Base-by-base conservation (phyloP, 2,797 vertebrate genomes). In the Clamator glandarius region DNA sequence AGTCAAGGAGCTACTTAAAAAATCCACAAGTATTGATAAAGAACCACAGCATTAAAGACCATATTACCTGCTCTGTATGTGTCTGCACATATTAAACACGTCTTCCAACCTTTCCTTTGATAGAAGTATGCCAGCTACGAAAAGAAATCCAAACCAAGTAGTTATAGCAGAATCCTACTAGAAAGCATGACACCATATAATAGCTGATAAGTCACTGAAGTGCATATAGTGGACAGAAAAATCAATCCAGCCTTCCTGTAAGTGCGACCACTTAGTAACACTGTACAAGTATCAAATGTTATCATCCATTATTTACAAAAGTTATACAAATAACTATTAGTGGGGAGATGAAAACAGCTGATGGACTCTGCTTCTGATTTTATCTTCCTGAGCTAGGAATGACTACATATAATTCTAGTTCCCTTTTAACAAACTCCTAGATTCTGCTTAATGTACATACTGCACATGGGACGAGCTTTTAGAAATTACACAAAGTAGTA, bases 21-120 rank as follows among this genome's bases (percentile, higher is more conserved):
- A 44, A 80, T 50, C 41, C 63, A 4, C 41, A 86, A 75, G 9
- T n/a, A 69, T 41, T 55, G 42, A 23, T n/a, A 16, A 36, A 88
- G 57, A 87, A 51, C 6, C 42, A 35, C 28, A 76, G 39, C 4
- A 36, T 28, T 66, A 55, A 69, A 84, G 62, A 66, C 62, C 58
- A 77, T 52, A 81, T 94, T 97, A 99, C 99, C 99, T 95, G 99
- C 99, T 99, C 99, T 98, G 98, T 99, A 99, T 59, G 99, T 99
- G 96, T 99, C 99, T 18, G 99, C 99, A 97, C 99, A 99, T 98
- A 99, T 99, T 97, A 99, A 98, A 96, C 99, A 99, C 1, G 99
- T 99, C 97, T 99, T 99, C 99, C 99, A 99, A 87, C 99, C 99
- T 98, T 99, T 99, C 95, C 99, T 99, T 98, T 99, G 99, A 97